phyloP scores from a whole-genome alignment of 2,113 vertebrate genomes.

The Alexandromys fortis region DNA sequence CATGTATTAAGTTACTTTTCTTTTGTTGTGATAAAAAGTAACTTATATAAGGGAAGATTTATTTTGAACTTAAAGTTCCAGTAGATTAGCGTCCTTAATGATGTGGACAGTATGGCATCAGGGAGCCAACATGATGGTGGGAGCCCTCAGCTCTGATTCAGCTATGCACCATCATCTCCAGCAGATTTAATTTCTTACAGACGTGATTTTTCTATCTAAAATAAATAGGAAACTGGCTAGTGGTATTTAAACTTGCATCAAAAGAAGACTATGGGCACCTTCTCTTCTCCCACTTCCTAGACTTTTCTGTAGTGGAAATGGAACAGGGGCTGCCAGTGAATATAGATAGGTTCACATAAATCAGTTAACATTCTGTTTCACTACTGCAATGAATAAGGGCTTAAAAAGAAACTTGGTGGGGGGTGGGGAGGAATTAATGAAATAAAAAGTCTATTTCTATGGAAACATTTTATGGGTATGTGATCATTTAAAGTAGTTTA shows the following conservation, averaged over 20 bases:
- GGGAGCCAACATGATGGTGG: background rate
- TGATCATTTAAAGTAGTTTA: constrained; percentile 60
- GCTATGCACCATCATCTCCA: background rate
- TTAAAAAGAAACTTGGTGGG: background rate
- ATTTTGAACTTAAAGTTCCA: background rate
- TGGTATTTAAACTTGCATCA: background rate
- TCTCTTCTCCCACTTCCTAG: background rate
- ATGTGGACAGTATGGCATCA: background rate
- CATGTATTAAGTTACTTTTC: background rate
- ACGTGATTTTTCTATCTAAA: background rate
- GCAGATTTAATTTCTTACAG: background rate
- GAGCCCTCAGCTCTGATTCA: background rate
- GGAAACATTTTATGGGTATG: constrained; percentile 43
- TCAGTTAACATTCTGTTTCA: background rate
- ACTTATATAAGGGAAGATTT: background rate
- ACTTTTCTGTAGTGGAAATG: background rate
- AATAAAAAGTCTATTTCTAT: constrained; percentile 35
- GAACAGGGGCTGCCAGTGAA: background rate
- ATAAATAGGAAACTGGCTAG: background rate
- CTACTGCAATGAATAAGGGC: background rate
- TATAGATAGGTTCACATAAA: background rate
- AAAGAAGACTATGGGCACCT: background rate
- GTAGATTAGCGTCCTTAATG: background rate
- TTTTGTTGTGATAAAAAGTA: background rate
- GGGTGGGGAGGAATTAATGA: constrained; percentile 18